Conservation (phyloP, 1,140 invertebrate species). For the Hyphantria cunea region DNA sequence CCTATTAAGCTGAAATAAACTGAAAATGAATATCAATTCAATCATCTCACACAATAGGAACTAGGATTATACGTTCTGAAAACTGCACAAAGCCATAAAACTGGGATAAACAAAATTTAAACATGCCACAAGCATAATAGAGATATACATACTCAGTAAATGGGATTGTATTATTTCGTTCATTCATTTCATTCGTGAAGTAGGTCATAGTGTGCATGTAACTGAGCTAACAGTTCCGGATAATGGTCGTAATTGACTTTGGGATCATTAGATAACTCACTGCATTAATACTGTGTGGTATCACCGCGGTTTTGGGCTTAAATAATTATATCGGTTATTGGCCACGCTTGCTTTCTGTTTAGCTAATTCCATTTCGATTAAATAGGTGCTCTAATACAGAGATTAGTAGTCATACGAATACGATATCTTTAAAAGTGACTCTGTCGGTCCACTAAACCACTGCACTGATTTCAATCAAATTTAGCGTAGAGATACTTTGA, state of each 20-base stretch:
- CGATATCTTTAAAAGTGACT: no score
- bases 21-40: not conserved
- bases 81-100: conserved; percentile 2
- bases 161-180: conserved; percentile 46
- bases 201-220: conserved; percentile 40
- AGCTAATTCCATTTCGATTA: no score
- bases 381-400: no score
- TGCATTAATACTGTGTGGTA: conserved; percentile 1
- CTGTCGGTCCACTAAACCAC: no score
- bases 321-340: no score
- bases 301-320: not conserved
- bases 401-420: no score
- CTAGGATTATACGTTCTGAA: not conserved
- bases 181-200: conserved; percentile 30
- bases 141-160: conserved; percentile 38
- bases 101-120: conserved; percentile 27
- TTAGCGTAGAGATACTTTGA: no score
- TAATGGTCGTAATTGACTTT: conserved; percentile 37
- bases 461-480: no score
- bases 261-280: conserved; percentile 16
- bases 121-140: conserved; percentile 37
- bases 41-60: not conserved
- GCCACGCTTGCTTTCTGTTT: no score
- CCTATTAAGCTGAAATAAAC: no score
- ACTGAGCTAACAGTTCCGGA: not conserved